A percentile compares a stretch with the other conserved stretches of the same genome.
Conservation (phyloP, 2,113 vertebrate genomes). For the Tragelaphus scriptus region DNA sequence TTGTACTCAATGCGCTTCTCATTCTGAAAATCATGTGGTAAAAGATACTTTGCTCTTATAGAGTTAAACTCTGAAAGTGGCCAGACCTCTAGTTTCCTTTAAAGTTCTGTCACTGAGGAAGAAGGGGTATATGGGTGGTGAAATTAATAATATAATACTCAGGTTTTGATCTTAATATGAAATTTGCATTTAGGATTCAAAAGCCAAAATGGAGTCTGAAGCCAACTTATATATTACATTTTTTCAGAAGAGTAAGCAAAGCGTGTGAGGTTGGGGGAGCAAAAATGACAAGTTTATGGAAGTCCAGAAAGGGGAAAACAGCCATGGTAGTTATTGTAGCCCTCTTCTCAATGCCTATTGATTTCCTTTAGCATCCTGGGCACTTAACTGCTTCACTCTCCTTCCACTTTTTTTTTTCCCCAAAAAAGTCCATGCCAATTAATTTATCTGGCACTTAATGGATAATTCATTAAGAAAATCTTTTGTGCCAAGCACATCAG, state of each 20-base stretch:
- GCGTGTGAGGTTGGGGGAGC: background rate
- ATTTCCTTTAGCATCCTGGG: constrained; percentile 33
- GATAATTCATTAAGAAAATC: constrained; percentile 61
- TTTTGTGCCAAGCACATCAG: constrained; percentile 25
- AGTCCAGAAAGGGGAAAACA: background rate
- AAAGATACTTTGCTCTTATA: background rate
- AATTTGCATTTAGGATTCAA: constrained; percentile 16
- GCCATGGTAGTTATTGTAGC: background rate
- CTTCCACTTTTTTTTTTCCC: background rate
- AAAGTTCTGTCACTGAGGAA: background rate
- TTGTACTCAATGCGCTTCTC: background rate
- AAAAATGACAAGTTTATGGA: background rate
- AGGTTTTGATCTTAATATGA: background rate
- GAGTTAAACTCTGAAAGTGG: background rate
- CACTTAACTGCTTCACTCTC: background rate
- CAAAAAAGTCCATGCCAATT: constrained; percentile 37
- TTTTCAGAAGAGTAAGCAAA: background rate
- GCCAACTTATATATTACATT: background rate
- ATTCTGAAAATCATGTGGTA: background rate
- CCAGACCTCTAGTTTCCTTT: background rate
- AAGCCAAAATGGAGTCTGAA: background rate
- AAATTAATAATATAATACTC: background rate
- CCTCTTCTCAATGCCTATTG: background rate
- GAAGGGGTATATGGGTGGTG: background rate
- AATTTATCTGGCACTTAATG: constrained; percentile 49